These are phyloP conservation scores for Drosophila anomelani DNA, from an alignment of 2,888 invertebrate genomes.

Conservation along the genomic window DNA sequence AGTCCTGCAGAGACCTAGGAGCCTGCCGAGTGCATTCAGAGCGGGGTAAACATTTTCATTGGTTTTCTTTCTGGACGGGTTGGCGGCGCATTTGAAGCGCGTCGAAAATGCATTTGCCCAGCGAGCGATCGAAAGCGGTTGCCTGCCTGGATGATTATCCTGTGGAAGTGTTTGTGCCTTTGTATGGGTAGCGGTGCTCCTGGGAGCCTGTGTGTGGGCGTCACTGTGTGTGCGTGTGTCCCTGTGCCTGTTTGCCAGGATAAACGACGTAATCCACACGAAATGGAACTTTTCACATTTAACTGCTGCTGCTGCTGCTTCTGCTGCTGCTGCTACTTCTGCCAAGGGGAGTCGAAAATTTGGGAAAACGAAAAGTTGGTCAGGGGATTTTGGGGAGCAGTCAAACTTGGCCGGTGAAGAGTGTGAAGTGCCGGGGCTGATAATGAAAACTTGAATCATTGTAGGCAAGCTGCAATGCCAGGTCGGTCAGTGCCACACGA, in stretches of 20 bases:
- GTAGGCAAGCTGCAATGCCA: conserved; percentile 59
- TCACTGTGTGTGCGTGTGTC: conserved; percentile 20
- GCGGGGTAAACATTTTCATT: conserved; percentile 71
- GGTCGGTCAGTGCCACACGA: conserved; percentile 14
- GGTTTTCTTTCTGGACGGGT: conserved; percentile 59
- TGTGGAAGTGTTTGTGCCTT: conserved; percentile 18
- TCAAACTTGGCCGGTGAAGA: conserved; percentile 31
- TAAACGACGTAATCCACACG: conserved; percentile 76
- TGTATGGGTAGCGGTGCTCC: conserved; percentile 11
- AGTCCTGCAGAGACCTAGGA: background rate
- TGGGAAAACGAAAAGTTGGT: conserved; percentile 9
- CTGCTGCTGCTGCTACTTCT: conserved; percentile 14
- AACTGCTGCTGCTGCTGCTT: conserved; percentile 65
- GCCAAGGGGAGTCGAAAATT: conserved; percentile 12
- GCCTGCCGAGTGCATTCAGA: conserved; percentile 26
- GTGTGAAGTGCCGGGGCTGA: conserved; percentile 50
- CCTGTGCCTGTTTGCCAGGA: conserved; percentile 72
- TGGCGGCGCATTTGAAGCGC: conserved; percentile 64
- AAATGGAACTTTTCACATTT: conserved; percentile 80
- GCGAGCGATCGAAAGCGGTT: conserved; percentile 62
- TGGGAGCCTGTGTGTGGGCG: background rate
- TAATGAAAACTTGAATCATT: conserved; percentile 81
- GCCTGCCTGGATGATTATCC: conserved; percentile 61
- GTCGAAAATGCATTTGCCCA: conserved; percentile 76
- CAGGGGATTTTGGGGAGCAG: conserved; percentile 5